Conservation (phyloP, 2,888 invertebrate genomes). For the Lagria hirta region DNA sequence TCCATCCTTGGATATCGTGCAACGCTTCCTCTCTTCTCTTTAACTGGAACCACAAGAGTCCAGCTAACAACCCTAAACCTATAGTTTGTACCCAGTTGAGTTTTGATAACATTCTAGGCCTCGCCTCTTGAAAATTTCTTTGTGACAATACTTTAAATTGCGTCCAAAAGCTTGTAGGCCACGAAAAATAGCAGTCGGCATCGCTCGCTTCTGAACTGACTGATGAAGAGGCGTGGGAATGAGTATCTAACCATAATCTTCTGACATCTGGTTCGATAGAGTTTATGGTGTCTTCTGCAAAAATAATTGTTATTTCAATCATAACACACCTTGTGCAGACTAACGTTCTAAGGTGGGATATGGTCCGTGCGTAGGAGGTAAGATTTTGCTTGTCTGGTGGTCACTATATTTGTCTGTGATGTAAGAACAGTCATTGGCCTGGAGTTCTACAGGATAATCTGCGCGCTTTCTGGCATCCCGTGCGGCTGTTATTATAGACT, state of each 20-base stretch:
- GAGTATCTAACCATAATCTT: conserved; percentile 69
- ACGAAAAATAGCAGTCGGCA: conserved; percentile 64
- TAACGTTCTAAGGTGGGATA: conserved; percentile 52
- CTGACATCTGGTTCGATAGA: conserved; percentile 63
- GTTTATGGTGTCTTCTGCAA: conserved; percentile 55
- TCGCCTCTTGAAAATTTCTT: conserved; percentile 74
- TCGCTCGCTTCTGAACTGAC: conserved; percentile 63
- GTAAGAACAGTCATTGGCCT: conserved; percentile 48
- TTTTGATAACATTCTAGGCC: conserved; percentile 74
- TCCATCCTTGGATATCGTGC: conserved; percentile 79
- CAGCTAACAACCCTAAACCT: conserved; percentile 70
- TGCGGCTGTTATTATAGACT: conserved; percentile 68
- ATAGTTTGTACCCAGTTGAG: conserved; percentile 77
- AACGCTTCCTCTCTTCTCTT: conserved; percentile 73
- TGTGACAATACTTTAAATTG: conserved; percentile 76
- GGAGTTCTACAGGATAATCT: conserved; percentile 61
- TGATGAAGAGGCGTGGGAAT: conserved; percentile 67
- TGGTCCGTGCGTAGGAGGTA: conserved; percentile 42
- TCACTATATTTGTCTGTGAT: conserved; percentile 50
- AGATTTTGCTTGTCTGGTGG: conserved; percentile 38
- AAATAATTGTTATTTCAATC: conserved; percentile 11
- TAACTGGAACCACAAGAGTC: conserved; percentile 76
- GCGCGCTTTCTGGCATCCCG: conserved; percentile 62
- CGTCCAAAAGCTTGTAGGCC: conserved; percentile 77
- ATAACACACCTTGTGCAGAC: conserved; percentile 25